A percentile compares a stretch with the other conserved stretches of the same genome.
These are phyloP conservation scores for Dryococelus australis DNA, from an alignment of 2,888 invertebrate genomes.

Conservation along the genomic window DNA sequence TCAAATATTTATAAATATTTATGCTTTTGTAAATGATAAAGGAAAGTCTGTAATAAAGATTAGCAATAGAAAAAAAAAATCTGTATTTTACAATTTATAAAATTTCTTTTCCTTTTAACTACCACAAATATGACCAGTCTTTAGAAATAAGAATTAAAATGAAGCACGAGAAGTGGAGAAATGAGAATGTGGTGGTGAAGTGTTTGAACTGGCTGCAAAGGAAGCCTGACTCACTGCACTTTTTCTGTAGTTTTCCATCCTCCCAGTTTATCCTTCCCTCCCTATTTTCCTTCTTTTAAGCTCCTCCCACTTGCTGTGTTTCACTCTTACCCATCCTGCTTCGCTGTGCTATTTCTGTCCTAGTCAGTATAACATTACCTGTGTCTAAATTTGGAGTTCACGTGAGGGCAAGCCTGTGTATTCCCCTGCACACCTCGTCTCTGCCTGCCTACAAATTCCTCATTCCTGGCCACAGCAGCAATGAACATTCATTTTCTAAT, in stretches of 20 bases:
- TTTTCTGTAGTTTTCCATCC: neutral
- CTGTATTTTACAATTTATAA: neutral
- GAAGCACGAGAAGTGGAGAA: neutral
- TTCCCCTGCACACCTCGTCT: slow-evolving; percentile 5
- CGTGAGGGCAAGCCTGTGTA: slow-evolving; percentile 23
- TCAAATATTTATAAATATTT: slow-evolving; percentile 30
- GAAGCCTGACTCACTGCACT: neutral
- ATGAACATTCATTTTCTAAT: neutral
- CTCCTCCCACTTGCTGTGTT: neutral
- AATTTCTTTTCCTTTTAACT: neutral
- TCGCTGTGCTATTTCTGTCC: slow-evolving; percentile 63
- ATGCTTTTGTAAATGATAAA: slow-evolving; percentile 33
- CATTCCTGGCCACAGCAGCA: neutral
- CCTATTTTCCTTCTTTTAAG: neutral
- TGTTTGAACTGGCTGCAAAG: neutral
- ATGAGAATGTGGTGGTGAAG: neutral
- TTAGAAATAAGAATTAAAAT: neutral
- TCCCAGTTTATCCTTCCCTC: neutral
- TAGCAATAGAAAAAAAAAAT: slow-evolving; percentile 33
- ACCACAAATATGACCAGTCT: slow-evolving; percentile 20
- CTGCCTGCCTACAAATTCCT: neutral
- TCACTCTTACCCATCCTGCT: slow-evolving; percentile 8
- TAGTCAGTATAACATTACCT: slow-evolving; percentile 65
- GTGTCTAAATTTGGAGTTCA: slow-evolving; percentile 63
- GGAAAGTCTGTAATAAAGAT: slow-evolving; percentile 40